phyloP scores from a whole-genome alignment of 2,888 invertebrate species.

The Pseudolycoriella hygida region DNA sequence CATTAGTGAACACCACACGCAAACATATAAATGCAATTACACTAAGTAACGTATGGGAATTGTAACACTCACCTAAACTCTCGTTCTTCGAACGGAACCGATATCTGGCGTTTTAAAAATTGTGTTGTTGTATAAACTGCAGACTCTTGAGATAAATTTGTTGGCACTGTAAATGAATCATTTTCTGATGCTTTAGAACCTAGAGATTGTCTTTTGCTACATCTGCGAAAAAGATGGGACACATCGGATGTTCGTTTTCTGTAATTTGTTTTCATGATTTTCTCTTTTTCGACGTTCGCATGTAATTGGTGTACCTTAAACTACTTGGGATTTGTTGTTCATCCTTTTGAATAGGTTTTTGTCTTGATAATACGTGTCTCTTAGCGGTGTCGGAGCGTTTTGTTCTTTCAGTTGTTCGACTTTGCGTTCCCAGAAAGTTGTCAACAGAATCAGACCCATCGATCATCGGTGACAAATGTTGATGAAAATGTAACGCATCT shows the following conservation, averaged over 20 bases:
- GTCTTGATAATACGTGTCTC: conserved; percentile 55
- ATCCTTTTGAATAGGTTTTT: conserved; percentile 56
- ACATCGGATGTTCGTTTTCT: conserved; percentile 21
- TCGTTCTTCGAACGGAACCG: conserved; percentile 27
- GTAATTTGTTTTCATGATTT: too few species aligned
- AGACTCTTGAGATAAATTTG: neutral
- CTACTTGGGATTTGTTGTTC: conserved; percentile 20
- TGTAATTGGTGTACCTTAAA: conserved; percentile 12
- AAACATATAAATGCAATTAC: too few species aligned
- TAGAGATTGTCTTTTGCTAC: conserved; percentile 17
- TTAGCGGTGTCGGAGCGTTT: conserved; percentile 41
- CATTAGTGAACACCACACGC: too few species aligned
- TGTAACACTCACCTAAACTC: conserved; percentile 21
- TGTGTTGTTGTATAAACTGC: conserved; percentile 13
- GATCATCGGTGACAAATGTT: conserved; percentile 71
- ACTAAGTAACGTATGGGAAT: neutral
- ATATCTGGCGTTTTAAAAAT: conserved; percentile 15
- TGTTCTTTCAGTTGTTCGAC: conserved; percentile 39
- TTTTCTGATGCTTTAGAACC: conserved; percentile 22
- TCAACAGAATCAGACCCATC: conserved; percentile 12
- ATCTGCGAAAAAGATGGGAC: conserved; percentile 25
- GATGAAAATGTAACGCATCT: conserved; percentile 37
- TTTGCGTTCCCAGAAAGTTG: conserved; percentile 5
- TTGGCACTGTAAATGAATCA: conserved; percentile 26
- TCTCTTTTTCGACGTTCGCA: too few species aligned